These are phyloP conservation scores for Silurus glanis DNA, from an alignment of 2,113 vertebrate species.

Conservation along the genomic window DNA sequence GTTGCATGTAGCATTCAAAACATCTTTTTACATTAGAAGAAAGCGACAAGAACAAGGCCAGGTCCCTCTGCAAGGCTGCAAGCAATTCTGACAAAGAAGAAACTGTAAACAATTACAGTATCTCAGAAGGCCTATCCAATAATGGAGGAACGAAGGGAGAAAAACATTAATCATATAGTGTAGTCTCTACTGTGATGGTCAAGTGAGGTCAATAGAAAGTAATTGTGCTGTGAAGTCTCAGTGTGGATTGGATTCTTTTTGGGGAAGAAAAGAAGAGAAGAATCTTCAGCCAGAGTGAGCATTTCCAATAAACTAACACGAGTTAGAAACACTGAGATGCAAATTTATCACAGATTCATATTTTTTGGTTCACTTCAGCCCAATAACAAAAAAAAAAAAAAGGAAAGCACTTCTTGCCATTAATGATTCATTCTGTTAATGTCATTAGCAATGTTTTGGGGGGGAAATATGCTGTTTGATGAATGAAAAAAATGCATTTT, in stretches of 20 bases:
- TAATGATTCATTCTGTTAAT: neutral
- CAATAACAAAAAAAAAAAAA: neutral
- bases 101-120: neutral
- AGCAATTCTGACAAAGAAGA: neutral
- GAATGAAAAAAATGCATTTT: too few relatives aligned
- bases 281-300: neutral
- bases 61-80: neutral
- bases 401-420: neutral
- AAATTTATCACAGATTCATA: neutral
- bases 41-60: neutral
- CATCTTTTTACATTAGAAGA: too few relatives aligned
- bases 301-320: neutral
- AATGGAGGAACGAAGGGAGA: neutral
- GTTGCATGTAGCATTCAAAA: too few relatives aligned
- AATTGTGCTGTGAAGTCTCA: conserved; percentile 9
- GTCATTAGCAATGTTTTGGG: neutral
- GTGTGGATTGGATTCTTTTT: neutral
- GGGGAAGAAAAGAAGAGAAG: neutral
- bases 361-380: neutral
- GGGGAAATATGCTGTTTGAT: neutral
- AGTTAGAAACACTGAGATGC: neutral
- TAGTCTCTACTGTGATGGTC: neutral
- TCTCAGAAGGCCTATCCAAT: neutral
- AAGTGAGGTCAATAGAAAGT: neutral
- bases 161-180: neutral